phyloP scores from a whole-genome alignment of 2,113 vertebrate species.

The Blennius ocellaris region DNA sequence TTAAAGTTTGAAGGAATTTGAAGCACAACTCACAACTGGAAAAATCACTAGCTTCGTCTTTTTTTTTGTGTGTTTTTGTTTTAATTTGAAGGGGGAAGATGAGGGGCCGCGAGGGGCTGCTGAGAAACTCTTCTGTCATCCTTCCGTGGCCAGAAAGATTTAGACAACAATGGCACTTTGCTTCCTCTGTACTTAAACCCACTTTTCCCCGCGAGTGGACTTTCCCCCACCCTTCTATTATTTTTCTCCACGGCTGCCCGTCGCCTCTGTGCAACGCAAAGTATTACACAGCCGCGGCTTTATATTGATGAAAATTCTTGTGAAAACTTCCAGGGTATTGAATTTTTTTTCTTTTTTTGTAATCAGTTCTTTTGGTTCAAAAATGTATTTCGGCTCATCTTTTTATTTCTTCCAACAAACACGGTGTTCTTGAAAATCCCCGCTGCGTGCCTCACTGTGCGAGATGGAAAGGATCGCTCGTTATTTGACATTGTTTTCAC shows the following conservation, averaged over 20 bases:
- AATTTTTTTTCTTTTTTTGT: too few relatives aligned
- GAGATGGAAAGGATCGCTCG: too few relatives aligned
- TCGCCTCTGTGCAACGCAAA: conserved; percentile 16
- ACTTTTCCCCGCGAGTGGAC: conserved; percentile 28
- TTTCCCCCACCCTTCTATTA: conserved; percentile 41
- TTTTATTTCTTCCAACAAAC: too few relatives aligned
- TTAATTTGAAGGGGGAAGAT: conserved; percentile 35
- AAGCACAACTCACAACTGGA: conserved; percentile 54
- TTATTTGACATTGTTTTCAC: too few relatives aligned
- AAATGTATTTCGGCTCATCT: background rate
- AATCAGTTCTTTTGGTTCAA: background rate
- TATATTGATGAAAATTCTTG: conserved; percentile 6
- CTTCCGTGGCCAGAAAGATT: conserved; percentile 36
- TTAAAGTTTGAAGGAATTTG: conserved; percentile 63
- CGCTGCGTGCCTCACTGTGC: too few relatives aligned
- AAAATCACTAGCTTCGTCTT: conserved; percentile 54
- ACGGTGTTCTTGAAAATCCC: too few relatives aligned
- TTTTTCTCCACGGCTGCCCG: conserved; percentile 30
- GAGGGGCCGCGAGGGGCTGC: conserved; percentile 37
- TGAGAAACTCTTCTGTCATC: conserved; percentile 46
- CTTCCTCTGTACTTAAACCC: conserved; percentile 35
- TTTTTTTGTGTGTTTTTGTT: conserved; percentile 18
- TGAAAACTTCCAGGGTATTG: background rate
- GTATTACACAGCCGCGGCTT: conserved; percentile 9
- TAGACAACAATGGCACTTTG: conserved; percentile 43